Evolutionary conservation across 2,797 vertebrate genomes (phyloP).

Genomic region (Xiphophorus birchmanni): DNA sequence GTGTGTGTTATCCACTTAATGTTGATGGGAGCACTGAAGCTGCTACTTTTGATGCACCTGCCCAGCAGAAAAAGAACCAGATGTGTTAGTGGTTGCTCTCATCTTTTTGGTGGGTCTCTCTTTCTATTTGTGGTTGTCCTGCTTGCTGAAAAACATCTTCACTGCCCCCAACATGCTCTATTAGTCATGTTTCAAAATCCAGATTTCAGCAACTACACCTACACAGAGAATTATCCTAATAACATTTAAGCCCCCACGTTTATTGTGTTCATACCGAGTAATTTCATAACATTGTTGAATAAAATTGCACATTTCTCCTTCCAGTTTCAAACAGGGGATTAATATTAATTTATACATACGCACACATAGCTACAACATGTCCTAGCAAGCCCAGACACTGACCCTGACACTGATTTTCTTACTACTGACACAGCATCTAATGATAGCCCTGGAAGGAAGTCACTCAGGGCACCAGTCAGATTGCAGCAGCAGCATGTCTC

Average conservation of each 20-base stretch:
- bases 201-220: constrained; percentile 21
- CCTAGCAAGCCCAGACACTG: constrained; percentile 60
- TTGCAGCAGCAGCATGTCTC: constrained; percentile 48
- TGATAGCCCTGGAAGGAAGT: constrained; percentile 68
- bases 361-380: constrained; percentile 41
- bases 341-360: constrained; percentile 14
- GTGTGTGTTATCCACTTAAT: constrained; percentile 18
- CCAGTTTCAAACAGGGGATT: constrained; percentile 1
- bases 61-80: constrained; percentile 43
- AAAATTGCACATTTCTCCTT: not conserved
- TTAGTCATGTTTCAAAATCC: constrained; percentile 15
- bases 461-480: constrained; percentile 48
- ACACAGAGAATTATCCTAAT: constrained; percentile 17
- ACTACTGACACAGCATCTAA: constrained; percentile 51
- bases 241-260: constrained; percentile 4
- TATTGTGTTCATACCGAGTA: not conserved
- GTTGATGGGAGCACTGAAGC: constrained; percentile 46
- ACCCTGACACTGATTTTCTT: constrained; percentile 50
- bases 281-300: constrained; percentile 1
- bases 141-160: constrained; percentile 8
- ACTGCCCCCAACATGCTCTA: not conserved
- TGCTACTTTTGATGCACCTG: constrained; percentile 61
- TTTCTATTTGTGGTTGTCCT: constrained; percentile 16
- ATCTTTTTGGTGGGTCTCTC: constrained; percentile 5
- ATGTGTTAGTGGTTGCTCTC: constrained; percentile 31